phyloP scores from a whole-genome alignment of 2,797 vertebrate species.

The Lacerta bilineata region DNA sequence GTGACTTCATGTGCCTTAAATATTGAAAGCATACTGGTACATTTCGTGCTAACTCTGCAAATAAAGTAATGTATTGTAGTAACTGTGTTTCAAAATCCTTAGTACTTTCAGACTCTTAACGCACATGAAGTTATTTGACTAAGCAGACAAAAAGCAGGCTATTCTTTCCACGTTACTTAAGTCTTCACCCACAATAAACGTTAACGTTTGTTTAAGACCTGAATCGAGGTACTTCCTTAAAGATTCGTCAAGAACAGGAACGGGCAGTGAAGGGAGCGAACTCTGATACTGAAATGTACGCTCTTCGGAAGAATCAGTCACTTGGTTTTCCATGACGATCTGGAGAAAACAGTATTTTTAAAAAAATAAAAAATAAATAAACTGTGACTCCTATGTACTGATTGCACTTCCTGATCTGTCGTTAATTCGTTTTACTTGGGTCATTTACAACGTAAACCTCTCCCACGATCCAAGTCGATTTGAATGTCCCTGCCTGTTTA shows the following conservation, averaged over 20 bases:
- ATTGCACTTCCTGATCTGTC: background rate
- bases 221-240: slow-evolving; percentile 92
- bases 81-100: background rate
- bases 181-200: background rate
- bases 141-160: slow-evolving; percentile 9
- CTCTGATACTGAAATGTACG: slow-evolving; percentile 92
- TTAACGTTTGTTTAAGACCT: slow-evolving; percentile 79
- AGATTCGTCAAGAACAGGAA: slow-evolving; percentile 89
- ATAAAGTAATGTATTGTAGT: background rate
- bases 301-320: slow-evolving; percentile 84
- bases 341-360: background rate
- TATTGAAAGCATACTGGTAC: background rate
- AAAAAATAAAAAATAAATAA: no score
- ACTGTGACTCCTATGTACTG: background rate
- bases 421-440: background rate
- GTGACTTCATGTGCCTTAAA: no score
- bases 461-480: no score
- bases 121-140: background rate
- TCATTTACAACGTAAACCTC: background rate
- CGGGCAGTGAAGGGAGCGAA: slow-evolving; percentile 90
- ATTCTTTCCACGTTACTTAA: background rate
- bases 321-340: slow-evolving; percentile 85
- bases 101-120: background rate
- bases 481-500: background rate
- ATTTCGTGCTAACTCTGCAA: background rate